These are phyloP conservation scores for Neosalanx taihuensis DNA, from an alignment of 2,797 vertebrate species.

Conservation along the genomic window DNA sequence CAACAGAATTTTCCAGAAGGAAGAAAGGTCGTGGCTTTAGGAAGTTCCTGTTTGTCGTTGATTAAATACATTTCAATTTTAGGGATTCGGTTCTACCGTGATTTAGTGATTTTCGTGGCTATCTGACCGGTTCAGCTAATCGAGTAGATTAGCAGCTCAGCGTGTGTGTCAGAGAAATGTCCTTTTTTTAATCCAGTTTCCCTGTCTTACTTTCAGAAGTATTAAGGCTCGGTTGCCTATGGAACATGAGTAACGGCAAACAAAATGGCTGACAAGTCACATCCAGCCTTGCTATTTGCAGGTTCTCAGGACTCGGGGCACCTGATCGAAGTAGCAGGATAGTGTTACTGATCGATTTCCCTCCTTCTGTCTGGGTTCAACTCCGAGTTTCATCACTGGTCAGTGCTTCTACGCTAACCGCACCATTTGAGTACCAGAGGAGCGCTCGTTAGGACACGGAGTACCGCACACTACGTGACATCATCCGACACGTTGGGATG, in stretches of 20 bases:
- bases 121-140: slow-evolving; percentile 59
- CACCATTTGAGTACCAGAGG: slow-evolving; percentile 13
- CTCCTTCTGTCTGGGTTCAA: slow-evolving; percentile 38
- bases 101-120: slow-evolving; percentile 44
- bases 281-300: slow-evolving; percentile 12
- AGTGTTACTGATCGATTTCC: slow-evolving; percentile 56
- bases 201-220: slow-evolving; percentile 47
- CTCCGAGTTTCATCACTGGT: slow-evolving; percentile 40
- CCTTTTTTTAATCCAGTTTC: slow-evolving; percentile 37
- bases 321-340: slow-evolving; percentile 46
- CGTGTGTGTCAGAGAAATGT: slow-evolving; percentile 54
- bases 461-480: slow-evolving; percentile 34
- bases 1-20: slow-evolving; percentile 38
- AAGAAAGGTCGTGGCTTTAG: slow-evolving; percentile 49
- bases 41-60: slow-evolving; percentile 26
- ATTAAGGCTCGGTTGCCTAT: slow-evolving; percentile 34
- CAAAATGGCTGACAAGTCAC: slow-evolving; percentile 40
- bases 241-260: slow-evolving; percentile 40
- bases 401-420: slow-evolving; percentile 9
- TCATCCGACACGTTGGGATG: slow-evolving; percentile 31
- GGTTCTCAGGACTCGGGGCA: slow-evolving; percentile 5
- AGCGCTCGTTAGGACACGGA: slow-evolving; percentile 18
- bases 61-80: slow-evolving; percentile 48
- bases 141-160: slow-evolving; percentile 53
- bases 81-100: slow-evolving; percentile 13